Base-by-base conservation (phyloP, 2,113 vertebrate genomes). In the Muscicapa adusta region DNA sequence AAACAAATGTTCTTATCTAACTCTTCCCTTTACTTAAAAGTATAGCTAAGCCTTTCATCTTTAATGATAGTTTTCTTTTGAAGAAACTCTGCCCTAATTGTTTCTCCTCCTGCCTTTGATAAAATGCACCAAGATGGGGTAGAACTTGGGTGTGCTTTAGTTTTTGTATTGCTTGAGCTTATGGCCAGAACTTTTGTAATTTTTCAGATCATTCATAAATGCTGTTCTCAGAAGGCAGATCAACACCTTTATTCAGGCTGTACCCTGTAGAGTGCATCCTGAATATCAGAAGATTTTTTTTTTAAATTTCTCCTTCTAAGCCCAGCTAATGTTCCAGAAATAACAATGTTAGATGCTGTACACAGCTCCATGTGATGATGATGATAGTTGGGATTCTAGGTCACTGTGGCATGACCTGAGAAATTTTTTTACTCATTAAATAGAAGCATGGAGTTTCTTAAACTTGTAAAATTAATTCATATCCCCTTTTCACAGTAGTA, bases 381-480 rank as follows among this genome's bases (percentile, higher is more conserved):
- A 53, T 85, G 83, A 47, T 82, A 78, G 73, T 61, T 85, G 73
- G 72, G 73, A 94, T 92, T 94, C 84, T 78, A 50, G 86, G 93
- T 92, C 80, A 65, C 76, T 73, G 40, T 73, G 73, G 34, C 1
- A 0, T 87, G 84, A 85, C 80, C 77, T 85, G 42, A 57, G 77
- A 54, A 19, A 14, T 87, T 85, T 77, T 86, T 89, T 94, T 33
- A 82, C 73, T 92, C 74, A 57, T 92, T 95, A 95, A 89, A 92
- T 90, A 89, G 84, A 89, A 78, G 50, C 89, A 72, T 75, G 73
- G 86, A 89, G 77, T 66, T 95, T 89, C 66, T 85, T 88, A 94
- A 94, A 95, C 77, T 89, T 92, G 31, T 47, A 68, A 88, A 92
- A 89, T 89, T 95, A 38, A 72, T 92, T 89, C 92, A 50, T 89